These are phyloP conservation scores for Tetheella fluctuosa DNA, from an alignment of 2,888 invertebrate species.

Conservation along the genomic window DNA sequence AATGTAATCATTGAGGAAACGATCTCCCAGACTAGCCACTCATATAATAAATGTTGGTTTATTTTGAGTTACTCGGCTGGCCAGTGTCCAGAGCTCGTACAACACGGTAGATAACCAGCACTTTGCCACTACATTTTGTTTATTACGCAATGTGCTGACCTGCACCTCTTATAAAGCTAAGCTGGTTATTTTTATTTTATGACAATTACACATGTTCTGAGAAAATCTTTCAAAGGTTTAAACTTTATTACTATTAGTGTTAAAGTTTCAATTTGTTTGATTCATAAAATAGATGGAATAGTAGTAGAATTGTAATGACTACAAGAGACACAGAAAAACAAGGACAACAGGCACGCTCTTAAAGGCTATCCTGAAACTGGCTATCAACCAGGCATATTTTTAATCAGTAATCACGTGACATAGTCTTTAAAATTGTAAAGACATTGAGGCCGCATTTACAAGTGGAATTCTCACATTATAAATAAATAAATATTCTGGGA, in stretches of 20 bases:
- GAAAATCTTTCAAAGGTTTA: conserved; percentile 6
- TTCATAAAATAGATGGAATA: background rate
- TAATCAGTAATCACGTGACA: too few relatives aligned
- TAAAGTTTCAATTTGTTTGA: too few relatives aligned
- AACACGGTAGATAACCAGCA: conserved; percentile 21
- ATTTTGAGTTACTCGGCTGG: conserved; percentile 47
- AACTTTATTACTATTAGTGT: background rate
- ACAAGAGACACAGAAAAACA: too few relatives aligned
- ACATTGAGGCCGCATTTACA: too few relatives aligned
- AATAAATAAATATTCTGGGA: too few relatives aligned
- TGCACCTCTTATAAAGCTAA: conserved; percentile 18
- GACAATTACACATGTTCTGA: conserved; percentile 23
- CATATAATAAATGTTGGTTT: conserved; percentile 44
- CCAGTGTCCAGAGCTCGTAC: conserved; percentile 38
- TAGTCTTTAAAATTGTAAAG: too few relatives aligned
- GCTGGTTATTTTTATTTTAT: conserved; percentile 30
- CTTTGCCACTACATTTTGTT: conserved; percentile 28
- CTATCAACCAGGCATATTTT: too few relatives aligned
- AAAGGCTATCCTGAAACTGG: too few relatives aligned
- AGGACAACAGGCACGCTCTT: too few relatives aligned
- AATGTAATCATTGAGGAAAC: background rate
- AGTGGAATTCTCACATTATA: too few relatives aligned
- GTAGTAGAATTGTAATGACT: too few relatives aligned
- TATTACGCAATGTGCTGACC: conserved; percentile 28
- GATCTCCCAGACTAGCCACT: conserved; percentile 23